Conservation (phyloP, 23 tunicate species). For the Oikopleura vanhoeffeni region DNA sequence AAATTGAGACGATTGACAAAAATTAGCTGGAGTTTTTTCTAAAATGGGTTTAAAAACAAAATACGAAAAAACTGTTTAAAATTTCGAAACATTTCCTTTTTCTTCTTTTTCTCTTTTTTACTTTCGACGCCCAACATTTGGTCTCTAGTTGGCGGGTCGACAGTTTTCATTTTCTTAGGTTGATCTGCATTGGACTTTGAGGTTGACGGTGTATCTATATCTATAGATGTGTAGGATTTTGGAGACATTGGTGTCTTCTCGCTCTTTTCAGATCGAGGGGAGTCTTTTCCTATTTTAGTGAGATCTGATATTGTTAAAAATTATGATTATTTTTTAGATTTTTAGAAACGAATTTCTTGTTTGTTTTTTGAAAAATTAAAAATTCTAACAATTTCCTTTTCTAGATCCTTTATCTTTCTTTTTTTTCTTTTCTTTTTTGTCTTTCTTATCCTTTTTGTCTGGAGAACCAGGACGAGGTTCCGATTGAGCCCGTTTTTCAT, state of each 20-base stretch:
- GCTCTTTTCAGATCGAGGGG: not conserved
- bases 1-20: not conserved
- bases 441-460: not conserved
- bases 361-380: too few relatives aligned
- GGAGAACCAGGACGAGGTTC: not conserved
- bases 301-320: not conserved
- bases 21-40: too few relatives aligned
- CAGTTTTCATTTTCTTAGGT: not conserved
- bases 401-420: not conserved
- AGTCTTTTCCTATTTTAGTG: not conserved
- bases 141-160: not conserved
- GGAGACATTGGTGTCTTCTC: not conserved
- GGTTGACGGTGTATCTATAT: not conserved
- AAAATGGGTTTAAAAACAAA: too few relatives aligned
- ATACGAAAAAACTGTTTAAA: too few relatives aligned
- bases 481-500: not conserved
- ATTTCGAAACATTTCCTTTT: too few relatives aligned
- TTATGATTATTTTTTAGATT: not conserved
- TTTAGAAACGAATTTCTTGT: too few relatives aligned
- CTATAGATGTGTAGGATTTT: not conserved
- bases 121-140: not conserved
- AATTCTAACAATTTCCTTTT: not conserved
- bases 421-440: slow-evolving; percentile 3
- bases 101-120: slow-evolving; percentile 14
- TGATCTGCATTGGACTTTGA: not conserved